A percentile compares a stretch with the other conserved stretches of the same genome.
Evolutionary conservation across 2,113 vertebrate genomes (phyloP).

Genomic region (Lampris incognitus): DNA sequence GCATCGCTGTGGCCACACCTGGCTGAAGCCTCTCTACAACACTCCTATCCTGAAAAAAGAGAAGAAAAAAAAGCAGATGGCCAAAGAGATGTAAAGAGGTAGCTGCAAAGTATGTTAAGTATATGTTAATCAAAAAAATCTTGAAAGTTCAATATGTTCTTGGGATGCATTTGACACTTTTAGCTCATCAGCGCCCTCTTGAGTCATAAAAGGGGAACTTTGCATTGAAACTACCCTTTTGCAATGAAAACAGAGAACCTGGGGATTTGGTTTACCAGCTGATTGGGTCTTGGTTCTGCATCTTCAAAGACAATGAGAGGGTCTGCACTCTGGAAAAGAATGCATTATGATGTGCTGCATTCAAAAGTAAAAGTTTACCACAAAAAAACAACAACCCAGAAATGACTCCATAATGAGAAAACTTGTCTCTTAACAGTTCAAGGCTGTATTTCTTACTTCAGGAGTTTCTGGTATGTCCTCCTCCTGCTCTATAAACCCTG

Average conservation of each 20-base stretch:
- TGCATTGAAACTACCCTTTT: not conserved
- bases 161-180: not conserved
- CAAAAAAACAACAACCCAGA: not conserved
- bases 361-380: not conserved
- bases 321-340: slow-evolving; percentile 64
- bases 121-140: slow-evolving; percentile 6
- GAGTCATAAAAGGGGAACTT: not conserved
- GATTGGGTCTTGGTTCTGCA: slow-evolving; percentile 34
- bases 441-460: slow-evolving; percentile 40
- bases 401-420: not conserved
- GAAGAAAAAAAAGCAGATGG: not conserved
- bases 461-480: slow-evolving; percentile 61
- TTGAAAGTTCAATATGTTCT: not conserved
- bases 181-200: slow-evolving; percentile 49
- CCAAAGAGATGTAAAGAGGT: not conserved
- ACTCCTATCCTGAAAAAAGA: slow-evolving; percentile 60
- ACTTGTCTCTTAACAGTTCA: not conserved
- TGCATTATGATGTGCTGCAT: not conserved
- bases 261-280: slow-evolving; percentile 47
- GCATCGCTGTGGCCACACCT: slow-evolving; percentile 36
- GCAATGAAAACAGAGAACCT: not conserved
- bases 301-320: slow-evolving; percentile 80
- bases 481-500: slow-evolving; percentile 77
- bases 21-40: slow-evolving; percentile 56
- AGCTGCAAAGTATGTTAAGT: not conserved